These are phyloP conservation scores for Leptatherina wallacei DNA, from an alignment of 2,797 vertebrate genomes.

Conservation along the genomic window DNA sequence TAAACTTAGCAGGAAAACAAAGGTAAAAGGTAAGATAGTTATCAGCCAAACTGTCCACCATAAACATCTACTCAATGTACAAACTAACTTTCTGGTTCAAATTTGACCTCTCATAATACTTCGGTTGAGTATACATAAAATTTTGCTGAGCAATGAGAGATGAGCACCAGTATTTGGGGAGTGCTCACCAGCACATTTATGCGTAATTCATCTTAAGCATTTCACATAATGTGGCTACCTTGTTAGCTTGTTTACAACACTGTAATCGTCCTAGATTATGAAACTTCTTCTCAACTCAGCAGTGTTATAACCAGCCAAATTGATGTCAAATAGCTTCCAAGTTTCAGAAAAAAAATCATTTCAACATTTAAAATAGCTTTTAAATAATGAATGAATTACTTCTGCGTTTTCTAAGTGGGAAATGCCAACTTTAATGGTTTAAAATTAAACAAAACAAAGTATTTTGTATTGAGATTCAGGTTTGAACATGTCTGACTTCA, in stretches of 20 bases:
- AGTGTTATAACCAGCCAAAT: neutral
- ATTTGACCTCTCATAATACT: neutral
- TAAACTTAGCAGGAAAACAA: neutral
- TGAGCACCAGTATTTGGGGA: neutral
- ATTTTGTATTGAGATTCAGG: conserved; percentile 8
- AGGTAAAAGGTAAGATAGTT: neutral
- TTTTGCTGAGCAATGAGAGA: neutral
- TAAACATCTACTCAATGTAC: neutral
- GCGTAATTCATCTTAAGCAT: neutral
- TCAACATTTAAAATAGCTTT: conserved; percentile 1
- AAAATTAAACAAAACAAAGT: neutral
- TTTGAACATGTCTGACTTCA: conserved; percentile 12
- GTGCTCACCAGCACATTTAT: neutral
- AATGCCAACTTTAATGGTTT: neutral
- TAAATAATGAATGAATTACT: neutral
- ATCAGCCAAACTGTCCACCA: neutral
- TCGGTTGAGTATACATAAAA: neutral
- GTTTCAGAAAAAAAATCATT: neutral
- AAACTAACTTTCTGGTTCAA: neutral
- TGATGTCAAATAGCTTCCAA: neutral
- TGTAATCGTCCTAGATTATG: neutral
- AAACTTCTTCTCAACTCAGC: neutral
- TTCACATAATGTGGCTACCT: neutral
- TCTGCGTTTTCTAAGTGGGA: neutral
- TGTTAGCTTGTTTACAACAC: neutral